Percentiles rank a stretch among this genome's conserved stretches.
Conservation (phyloP, 2,113 vertebrate species). For the Vireo altiloquus region DNA sequence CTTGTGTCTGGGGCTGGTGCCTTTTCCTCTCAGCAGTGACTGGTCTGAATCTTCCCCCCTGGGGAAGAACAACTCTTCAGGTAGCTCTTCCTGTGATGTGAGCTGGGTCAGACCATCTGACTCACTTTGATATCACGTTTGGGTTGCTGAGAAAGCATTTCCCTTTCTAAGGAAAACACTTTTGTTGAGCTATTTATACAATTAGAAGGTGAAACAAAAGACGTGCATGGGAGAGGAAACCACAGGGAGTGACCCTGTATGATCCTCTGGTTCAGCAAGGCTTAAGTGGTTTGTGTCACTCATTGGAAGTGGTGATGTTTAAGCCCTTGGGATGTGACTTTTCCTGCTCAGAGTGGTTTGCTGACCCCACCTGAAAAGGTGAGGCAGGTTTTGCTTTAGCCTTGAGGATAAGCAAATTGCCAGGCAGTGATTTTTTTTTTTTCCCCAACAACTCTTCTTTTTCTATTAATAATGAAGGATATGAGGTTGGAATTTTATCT, state of each 20-base stretch:
- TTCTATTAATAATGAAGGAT: not conserved
- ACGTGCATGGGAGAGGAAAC: not conserved
- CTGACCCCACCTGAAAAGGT: not conserved
- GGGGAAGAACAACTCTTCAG: not conserved
- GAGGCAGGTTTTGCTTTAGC: not conserved
- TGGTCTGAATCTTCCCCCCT: rapidly evolving
- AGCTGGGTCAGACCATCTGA: not conserved
- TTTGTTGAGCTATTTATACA: not conserved
- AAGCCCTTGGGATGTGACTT: not conserved
- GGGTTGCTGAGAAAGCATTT: not conserved
- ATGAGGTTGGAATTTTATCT: not conserved
- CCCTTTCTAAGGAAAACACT: not conserved
- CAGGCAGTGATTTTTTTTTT: not conserved
- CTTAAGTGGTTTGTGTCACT: not conserved
- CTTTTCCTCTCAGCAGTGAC: not conserved
- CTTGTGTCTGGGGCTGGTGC: not conserved
- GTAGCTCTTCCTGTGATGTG: rapidly evolving
- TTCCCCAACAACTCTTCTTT: not conserved
- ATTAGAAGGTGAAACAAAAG: not conserved
- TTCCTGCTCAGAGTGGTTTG: not conserved
- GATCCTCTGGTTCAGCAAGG: not conserved
- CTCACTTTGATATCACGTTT: not conserved
- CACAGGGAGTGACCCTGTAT: not conserved
- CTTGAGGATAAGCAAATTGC: not conserved
- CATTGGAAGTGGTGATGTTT: not conserved